Evolutionary conservation across 2,888 invertebrate species (phyloP), one percentile per base, ranked within the genome.

Genomic region (Zele albiditarsus): DNA sequence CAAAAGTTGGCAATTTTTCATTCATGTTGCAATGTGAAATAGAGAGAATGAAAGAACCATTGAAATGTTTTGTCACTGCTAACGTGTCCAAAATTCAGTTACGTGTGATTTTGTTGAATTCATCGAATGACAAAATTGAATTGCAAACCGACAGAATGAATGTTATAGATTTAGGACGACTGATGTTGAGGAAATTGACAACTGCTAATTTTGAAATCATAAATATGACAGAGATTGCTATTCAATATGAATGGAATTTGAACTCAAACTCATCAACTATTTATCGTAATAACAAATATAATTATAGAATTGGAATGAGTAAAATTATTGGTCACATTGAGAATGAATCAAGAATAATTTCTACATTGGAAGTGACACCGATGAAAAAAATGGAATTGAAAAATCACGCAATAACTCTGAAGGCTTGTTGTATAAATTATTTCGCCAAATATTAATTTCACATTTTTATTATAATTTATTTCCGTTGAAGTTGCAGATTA

Each of bases 11-110:
- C 0, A 91, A 92, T 33, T 82, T 91, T 23, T 90, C 90, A 10
- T 93, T 92, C 82, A 91, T 90, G 80, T 87, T 93, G 82, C 91
- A 91, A 82, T 93, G 92, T 83, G 85, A 84, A 23, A 85, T 93
- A 0, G 90, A 91, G 72, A 91, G 90, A 82, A 87, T 92, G 87
- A 91, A 90, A 33, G 90, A 90, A 75, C 90, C 90, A 53, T 82
- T 93, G 63, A 89, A 89, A 3, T 81, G 93, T 57, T 90, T 90
- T 72, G 90, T 93, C 1, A 90, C 90, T 53, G 90, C 91, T 3
- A 89, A 90, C 23, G 92, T 92, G 76, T 90, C 90, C 79, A 90
- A 90, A 60, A 91, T 93, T 49, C 89, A 91, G 72, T 90, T 92
- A 0, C 89, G 89, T 79, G 89, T 93, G 3, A 88, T 87, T 0